phyloP scores from a whole-genome alignment of 2,888 invertebrate genomes.

The Torymus tubicola region DNA sequence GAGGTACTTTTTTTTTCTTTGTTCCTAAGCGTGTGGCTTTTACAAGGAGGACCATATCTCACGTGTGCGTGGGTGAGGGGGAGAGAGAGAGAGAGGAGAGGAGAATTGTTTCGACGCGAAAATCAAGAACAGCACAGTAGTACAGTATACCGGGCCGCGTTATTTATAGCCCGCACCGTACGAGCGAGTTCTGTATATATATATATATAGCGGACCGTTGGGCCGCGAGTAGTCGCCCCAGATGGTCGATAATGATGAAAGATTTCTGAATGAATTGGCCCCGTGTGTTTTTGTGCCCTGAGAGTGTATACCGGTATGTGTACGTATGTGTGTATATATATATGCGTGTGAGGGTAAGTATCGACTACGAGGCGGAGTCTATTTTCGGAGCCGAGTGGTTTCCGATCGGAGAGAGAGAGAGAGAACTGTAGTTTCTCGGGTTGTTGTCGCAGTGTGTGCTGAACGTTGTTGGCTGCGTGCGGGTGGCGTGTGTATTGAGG shows the following conservation, averaged over 20 bases:
- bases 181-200: too few species aligned
- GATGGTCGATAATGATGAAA: constrained; percentile 37
- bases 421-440: not conserved
- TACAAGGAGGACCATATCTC: too few species aligned
- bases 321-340: not conserved
- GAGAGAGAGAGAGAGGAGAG: too few species aligned
- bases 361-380: constrained; percentile 17
- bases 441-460: not conserved
- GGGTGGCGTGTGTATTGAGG: too few species aligned
- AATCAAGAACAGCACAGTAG: too few species aligned
- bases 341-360: not conserved
- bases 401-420: not conserved
- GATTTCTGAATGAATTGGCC: constrained; percentile 21
- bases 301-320: not conserved
- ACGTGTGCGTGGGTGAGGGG: too few species aligned
- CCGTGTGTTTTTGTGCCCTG: not conserved
- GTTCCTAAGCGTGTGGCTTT: too few species aligned
- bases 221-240: not conserved
- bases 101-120: too few species aligned
- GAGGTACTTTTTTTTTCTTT: too few species aligned
- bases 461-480: too few species aligned
- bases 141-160: too few species aligned
- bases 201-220: not conserved
- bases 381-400: constrained; percentile 14
- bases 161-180: too few species aligned